phyloP scores from a whole-genome alignment of 2,797 vertebrate genomes.

The Lithobates pipiens region DNA sequence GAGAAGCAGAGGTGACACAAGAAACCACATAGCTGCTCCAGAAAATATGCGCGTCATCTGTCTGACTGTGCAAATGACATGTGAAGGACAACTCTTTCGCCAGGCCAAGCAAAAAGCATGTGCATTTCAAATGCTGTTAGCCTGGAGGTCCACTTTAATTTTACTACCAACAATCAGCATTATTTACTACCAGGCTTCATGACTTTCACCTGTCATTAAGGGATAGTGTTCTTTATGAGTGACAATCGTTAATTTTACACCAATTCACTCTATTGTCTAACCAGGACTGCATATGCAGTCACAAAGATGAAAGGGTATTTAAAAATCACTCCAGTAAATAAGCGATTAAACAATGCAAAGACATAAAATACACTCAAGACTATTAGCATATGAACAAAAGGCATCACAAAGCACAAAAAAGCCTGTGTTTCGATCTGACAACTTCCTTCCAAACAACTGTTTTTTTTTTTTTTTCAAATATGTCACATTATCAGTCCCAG shows the following conservation, averaged over 20 bases:
- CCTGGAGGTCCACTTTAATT: too few relatives aligned
- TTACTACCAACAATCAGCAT: too few relatives aligned
- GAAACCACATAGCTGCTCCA: too few relatives aligned
- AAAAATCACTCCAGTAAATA: slow-evolving; percentile 41
- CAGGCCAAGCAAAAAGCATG: too few relatives aligned
- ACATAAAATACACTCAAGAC: slow-evolving; percentile 34
- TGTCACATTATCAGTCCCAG: slow-evolving; percentile 63
- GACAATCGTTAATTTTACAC: background rate
- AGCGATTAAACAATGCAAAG: slow-evolving; percentile 15
- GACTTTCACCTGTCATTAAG: background rate
- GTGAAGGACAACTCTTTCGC: too few relatives aligned
- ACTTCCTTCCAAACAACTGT: slow-evolving; percentile 34
- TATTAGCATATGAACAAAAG: slow-evolving; percentile 12
- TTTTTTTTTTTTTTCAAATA: slow-evolving; percentile 52
- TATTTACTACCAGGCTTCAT: background rate
- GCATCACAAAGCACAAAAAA: background rate
- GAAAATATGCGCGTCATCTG: too few relatives aligned
- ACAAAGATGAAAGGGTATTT: slow-evolving; percentile 9
- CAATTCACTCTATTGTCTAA: background rate
- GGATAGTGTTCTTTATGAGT: background rate
- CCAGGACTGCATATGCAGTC: background rate
- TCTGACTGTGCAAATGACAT: too few relatives aligned
- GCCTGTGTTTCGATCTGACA: slow-evolving; percentile 48
- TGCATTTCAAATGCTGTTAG: too few relatives aligned
- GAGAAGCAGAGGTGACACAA: too few relatives aligned